Conservation (phyloP, 2,888 invertebrate species). For the Gymnocheta viridis region DNA sequence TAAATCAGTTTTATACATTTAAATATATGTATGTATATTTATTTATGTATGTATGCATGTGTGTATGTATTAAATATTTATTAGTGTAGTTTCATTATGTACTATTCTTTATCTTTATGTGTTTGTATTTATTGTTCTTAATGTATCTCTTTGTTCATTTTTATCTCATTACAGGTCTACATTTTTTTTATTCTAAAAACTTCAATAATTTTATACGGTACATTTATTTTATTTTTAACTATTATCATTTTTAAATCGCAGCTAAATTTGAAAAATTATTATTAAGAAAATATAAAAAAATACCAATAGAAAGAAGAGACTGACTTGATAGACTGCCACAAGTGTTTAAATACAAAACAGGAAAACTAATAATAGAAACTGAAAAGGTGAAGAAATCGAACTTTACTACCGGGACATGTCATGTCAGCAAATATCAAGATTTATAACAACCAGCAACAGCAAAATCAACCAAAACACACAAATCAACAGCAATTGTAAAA, state of each 20-base stretch:
- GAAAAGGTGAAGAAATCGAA: conserved; percentile 8
- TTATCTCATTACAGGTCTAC: conserved; percentile 43
- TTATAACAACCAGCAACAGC: conserved; percentile 74
- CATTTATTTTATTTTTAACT: conserved; percentile 1
- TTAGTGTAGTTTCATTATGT: not conserved
- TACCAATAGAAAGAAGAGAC: conserved; percentile 28
- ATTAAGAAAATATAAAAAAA: not conserved
- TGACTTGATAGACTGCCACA: conserved; percentile 37
- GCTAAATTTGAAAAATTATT: conserved; percentile 28
- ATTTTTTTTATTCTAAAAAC: conserved; percentile 44
- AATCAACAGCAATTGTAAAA: conserved; percentile 55
- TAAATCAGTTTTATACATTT: not conserved
- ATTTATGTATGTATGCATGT: not conserved
- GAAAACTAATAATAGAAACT: conserved; percentile 21
- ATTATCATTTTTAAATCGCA: conserved; percentile 30
- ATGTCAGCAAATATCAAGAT: conserved; percentile 82
- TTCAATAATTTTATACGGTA: conserved; percentile 26
- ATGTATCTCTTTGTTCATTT: not conserved
- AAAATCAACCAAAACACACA: conserved; percentile 68
- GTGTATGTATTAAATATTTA: not conserved
- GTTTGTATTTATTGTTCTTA: not conserved
- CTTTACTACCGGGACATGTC: conserved; percentile 79
- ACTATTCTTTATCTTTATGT: not conserved
- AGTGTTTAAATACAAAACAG: conserved; percentile 1
- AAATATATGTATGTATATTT: not conserved